Base-by-base conservation (phyloP, 2,888 invertebrate species). In the Lysandra coridon region DNA sequence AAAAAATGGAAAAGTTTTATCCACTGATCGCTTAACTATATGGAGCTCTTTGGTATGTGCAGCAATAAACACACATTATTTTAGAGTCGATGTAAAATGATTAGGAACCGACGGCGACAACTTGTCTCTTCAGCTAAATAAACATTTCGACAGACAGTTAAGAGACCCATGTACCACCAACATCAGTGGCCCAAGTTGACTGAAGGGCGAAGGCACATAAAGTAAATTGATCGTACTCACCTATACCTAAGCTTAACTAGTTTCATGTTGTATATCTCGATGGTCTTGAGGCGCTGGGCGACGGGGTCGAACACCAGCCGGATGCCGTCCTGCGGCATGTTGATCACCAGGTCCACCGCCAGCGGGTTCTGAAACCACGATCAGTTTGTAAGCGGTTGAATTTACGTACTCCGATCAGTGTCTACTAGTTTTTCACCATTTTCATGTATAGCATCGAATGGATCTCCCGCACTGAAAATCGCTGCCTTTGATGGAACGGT, bases 191-290 rank as follows among this genome's bases (percentile, higher is more conserved):
- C 53, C 4, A 7, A 7, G 40, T 7, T 44, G 10, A 44, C 10
- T 44, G 53, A 14, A 53, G 37, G 37, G 37, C 37, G 37, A 37
- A 7, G 53, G 14, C 14, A 53, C 53, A 53, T 4, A 53, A 53
- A 4, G 53, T 53, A 7, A 57, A 69, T 23, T 6, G n/a, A 33
- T 33, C 10, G 30, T 83, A 95, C 96, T 96, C 92, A 98, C 98
- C 98, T 98, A 94, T 99, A 99, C 92, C 98, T 99, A 89, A 99
- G 96, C 92, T 98, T 98, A 82, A 99, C 98, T 94, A 98, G 96
- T 95, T 98, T 98, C 97, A 99, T 98, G 95, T 98, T 98, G 91
- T 98, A 99, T 85, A 99, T 98, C 95, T 99, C 99, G 93, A 99
- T 99, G 84, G 98, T 97, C 96, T 99, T 99, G 85, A 99, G 96